Evolutionary conservation across 2,113 vertebrate species (phyloP).

Genomic region (Siphamia tubifer): DNA sequence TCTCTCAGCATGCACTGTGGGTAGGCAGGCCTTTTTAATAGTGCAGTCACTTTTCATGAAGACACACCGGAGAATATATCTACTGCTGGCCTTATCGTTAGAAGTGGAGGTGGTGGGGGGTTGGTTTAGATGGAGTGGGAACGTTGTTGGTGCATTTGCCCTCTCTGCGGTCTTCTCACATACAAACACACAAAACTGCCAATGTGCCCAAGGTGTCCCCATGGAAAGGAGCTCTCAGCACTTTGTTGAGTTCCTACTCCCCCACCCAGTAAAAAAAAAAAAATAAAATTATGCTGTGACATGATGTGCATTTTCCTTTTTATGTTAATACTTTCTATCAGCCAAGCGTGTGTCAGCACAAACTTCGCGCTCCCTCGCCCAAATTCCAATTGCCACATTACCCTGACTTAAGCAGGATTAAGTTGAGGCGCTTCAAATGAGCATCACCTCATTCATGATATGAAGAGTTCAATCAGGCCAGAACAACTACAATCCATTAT

Average conservation of each 20-base stretch:
- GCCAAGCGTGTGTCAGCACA: slow-evolving; percentile 59
- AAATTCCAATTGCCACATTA: slow-evolving; percentile 60
- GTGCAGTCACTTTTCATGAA: slow-evolving; percentile 55
- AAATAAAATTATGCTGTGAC: slow-evolving; percentile 55
- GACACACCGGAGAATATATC: slow-evolving; percentile 47
- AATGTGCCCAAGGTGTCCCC: slow-evolving; percentile 44
- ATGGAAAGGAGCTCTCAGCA: slow-evolving; percentile 42
- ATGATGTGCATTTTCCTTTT: slow-evolving; percentile 52
- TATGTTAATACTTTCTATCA: slow-evolving; percentile 63
- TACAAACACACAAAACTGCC: not conserved
- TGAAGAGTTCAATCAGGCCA: slow-evolving; percentile 42
- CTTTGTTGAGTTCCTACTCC: slow-evolving; percentile 49
- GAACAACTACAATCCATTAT: slow-evolving; percentile 38
- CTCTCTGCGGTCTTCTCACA: not conserved
- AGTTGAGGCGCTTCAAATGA: slow-evolving; percentile 56
- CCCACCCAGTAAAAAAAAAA: slow-evolving; percentile 16
- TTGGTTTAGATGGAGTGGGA: slow-evolving; percentile 35
- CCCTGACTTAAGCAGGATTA: slow-evolving; percentile 66
- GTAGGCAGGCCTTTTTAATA: slow-evolving; percentile 46
- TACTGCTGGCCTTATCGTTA: slow-evolving; percentile 47
- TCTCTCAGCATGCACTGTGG: slow-evolving; percentile 24
- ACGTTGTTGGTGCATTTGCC: slow-evolving; percentile 12
- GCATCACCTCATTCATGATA: slow-evolving; percentile 44
- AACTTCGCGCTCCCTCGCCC: slow-evolving; percentile 29
- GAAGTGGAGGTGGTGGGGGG: not conserved